These are phyloP conservation scores for Trididemnum miniatum DNA, from an alignment of 23 tunicate genomes.

Conservation along the genomic window DNA sequence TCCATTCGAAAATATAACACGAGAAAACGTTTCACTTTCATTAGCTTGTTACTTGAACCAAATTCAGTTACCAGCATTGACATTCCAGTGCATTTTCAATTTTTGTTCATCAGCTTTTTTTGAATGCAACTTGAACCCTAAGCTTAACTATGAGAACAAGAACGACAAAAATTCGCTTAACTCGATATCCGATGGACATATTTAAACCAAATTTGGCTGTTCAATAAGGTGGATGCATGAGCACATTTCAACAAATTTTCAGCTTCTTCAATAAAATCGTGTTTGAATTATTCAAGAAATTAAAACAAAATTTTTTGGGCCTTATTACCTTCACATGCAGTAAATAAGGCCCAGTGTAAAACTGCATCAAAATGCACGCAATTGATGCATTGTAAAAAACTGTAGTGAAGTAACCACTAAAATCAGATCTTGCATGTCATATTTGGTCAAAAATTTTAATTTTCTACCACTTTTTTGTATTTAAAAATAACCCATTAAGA, in stretches of 20 bases:
- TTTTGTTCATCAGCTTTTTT: too few relatives aligned
- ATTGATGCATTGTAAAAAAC: background rate
- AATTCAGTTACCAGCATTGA: too few relatives aligned
- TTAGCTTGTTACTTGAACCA: too few relatives aligned
- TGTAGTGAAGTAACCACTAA: background rate
- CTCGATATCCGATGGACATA: background rate
- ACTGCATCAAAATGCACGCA: background rate
- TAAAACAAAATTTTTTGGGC: background rate
- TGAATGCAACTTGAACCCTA: too few relatives aligned
- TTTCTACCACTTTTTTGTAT: background rate
- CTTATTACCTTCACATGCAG: background rate
- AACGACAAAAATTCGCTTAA: background rate
- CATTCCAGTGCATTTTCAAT: too few relatives aligned
- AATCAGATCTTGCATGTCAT: background rate
- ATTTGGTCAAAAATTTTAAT: background rate
- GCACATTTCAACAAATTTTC: background rate
- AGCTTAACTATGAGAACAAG: too few relatives aligned
- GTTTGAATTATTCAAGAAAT: background rate
- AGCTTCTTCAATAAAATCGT: background rate
- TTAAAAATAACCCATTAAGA: background rate
- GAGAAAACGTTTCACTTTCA: too few relatives aligned
- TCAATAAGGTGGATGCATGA: background rate
- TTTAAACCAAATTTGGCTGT: background rate
- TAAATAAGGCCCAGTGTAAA: background rate
- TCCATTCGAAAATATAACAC: too few relatives aligned